Evolutionary conservation across 2,113 vertebrate genomes (phyloP).

Genomic region (Desmodus rotundus): DNA sequence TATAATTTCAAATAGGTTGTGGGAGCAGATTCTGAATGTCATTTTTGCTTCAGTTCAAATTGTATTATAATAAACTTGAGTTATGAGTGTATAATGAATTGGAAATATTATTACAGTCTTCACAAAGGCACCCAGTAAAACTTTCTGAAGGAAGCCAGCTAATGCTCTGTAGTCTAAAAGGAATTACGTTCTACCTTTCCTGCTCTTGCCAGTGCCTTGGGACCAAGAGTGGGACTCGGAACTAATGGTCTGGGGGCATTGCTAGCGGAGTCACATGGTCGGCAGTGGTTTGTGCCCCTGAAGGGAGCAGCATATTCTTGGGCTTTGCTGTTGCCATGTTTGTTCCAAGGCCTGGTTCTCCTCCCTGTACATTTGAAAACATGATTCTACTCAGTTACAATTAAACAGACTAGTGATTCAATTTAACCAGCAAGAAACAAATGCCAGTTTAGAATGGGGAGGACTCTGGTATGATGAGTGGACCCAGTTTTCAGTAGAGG

Average conservation of each 20-base stretch:
- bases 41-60: conserved; percentile 53
- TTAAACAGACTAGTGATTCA: not conserved
- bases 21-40: conserved; percentile 31
- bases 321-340: not conserved
- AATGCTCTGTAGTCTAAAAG: not conserved
- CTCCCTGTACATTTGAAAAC: not conserved
- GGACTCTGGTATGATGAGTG: not conserved
- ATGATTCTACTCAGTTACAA: not conserved
- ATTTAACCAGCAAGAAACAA: not conserved
- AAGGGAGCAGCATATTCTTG: not conserved
- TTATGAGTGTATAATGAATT: conserved; percentile 34
- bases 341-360: not conserved
- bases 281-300: not conserved
- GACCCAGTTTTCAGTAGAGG: not conserved
- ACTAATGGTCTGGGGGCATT: not conserved
- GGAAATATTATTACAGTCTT: conserved; percentile 51
- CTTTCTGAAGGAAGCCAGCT: conserved; percentile 20
- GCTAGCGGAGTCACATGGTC: not conserved
- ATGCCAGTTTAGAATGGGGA: not conserved
- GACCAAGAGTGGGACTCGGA: not conserved
- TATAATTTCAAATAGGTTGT: conserved; percentile 53
- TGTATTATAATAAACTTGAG: conserved; percentile 43
- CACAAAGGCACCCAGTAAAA: not conserved
- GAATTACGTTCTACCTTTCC: not conserved
- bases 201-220: not conserved